phyloP scores from a whole-genome alignment of 2,113 vertebrate species.

The Triplophysa dalaica region DNA sequence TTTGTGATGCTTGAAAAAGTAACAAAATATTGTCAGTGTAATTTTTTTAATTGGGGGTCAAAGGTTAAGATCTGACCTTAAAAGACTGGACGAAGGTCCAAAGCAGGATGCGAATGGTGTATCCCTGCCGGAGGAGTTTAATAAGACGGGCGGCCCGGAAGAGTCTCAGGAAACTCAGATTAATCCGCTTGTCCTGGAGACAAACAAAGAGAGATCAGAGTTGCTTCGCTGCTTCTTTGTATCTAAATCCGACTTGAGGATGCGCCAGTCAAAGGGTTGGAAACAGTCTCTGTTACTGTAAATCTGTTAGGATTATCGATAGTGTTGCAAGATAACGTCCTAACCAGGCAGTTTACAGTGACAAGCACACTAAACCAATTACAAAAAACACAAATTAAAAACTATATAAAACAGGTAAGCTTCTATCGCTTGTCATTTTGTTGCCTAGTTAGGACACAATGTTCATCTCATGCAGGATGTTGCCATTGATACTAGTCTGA shows the following conservation, averaged over 20 bases:
- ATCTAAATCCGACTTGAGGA: not conserved
- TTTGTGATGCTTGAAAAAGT: too few relatives aligned
- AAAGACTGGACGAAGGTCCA: conserved; percentile 99
- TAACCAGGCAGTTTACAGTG: too few relatives aligned
- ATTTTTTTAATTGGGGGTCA: not conserved
- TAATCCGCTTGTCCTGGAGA: conserved; percentile 92
- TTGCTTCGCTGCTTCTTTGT: not conserved
- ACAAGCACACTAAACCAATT: too few relatives aligned
- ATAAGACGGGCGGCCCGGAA: conserved; percentile 95
- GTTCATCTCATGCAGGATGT: conserved; percentile 5
- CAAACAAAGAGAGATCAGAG: not conserved
- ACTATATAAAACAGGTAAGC: too few relatives aligned
- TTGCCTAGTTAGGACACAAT: not conserved
- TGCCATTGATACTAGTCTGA: not conserved
- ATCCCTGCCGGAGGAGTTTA: conserved; percentile 95
- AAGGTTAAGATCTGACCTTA: conserved; percentile 74
- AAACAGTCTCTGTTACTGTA: not conserved
- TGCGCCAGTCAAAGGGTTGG: not conserved
- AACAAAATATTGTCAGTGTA: too few relatives aligned
- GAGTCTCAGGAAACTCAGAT: conserved; percentile 93
- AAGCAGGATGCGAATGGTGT: conserved; percentile 97
- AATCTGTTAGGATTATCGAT: not conserved
- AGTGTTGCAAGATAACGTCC: not conserved
- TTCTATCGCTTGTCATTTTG: too few relatives aligned
- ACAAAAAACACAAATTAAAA: too few relatives aligned